Evolutionary conservation across 2,888 invertebrate genomes (phyloP), one percentile per base, ranked within the genome.

Genomic region (Netelia virgata): DNA sequence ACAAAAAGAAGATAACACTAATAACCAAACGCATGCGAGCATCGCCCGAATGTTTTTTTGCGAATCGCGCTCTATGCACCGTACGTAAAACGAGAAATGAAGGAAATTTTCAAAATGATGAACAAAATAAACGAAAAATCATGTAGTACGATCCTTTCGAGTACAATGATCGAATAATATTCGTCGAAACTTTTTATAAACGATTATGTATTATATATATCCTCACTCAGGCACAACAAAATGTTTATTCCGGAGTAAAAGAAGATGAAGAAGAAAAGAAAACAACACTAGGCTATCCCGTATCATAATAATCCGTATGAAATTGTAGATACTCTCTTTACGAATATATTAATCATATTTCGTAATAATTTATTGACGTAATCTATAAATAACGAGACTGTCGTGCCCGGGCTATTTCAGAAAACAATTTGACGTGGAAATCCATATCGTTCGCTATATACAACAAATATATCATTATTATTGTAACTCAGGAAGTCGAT

Each of bases 291-390:
- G 83, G 72, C 73, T 74, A 84, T 69, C 64, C 53, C 43, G 47
- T 64, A 76, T 74, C 74, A 73, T 82, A 66, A 69, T 55, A 43
- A 78, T 81, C 50, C 68, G 47, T 78, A 80, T 61, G 20, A 78
- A 77, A 74, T 64, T 77, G 77, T 84, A 82, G 84, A 84, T 84
- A 84, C 69, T 64, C 77, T 75, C 50, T 50, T 20, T 64, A 64
- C 69, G 77, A 83, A 77, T 75, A 77, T 82, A 84, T 82, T 77
- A 77, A 74, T 82, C 59, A 59, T 84, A 78, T 78, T 84, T 84
- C 77, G 82, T 84, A 78, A 84, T 84, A 82, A 84, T 84, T 84
- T 84, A 84, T 84, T 82, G 59, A 82, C 73, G 55, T 77, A 78
- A 84, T 84, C 77, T 78, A 72, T 36, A 18, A 57, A 50, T 50